Evolutionary conservation across 2,888 invertebrate genomes (phyloP).

Genomic region (Zootermopsis nevadensis): DNA sequence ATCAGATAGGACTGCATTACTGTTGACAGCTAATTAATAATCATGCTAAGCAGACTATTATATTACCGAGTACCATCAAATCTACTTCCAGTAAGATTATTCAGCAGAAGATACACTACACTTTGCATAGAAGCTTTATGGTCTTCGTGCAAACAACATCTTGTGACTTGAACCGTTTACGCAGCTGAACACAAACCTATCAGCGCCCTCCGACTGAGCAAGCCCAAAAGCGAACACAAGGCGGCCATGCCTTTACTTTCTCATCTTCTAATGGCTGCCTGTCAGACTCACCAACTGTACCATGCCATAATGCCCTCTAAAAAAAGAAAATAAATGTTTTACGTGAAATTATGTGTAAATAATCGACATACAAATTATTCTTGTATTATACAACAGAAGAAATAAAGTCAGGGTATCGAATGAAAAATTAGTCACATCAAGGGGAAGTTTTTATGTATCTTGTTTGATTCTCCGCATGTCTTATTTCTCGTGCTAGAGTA

Average conservation of each 20-base stretch:
- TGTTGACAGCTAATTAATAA: too few relatives aligned
- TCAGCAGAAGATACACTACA: too few relatives aligned
- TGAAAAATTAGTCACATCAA: conserved; percentile 1
- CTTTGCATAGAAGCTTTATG: too few relatives aligned
- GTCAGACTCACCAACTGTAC: conserved; percentile 3
- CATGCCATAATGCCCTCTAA: conserved; percentile 11
- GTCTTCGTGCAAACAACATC: too few relatives aligned
- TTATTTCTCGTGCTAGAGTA: not conserved
- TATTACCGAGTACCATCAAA: too few relatives aligned
- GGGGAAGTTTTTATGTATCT: not conserved
- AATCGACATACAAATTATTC: not conserved
- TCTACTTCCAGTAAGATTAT: too few relatives aligned
- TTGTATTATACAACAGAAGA: not conserved
- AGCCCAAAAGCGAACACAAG: not conserved
- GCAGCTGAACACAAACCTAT: not conserved
- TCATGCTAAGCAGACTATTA: too few relatives aligned
- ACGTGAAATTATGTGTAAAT: conserved; percentile 20
- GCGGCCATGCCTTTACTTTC: not conserved
- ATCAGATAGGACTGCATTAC: too few relatives aligned
- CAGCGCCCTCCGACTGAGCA: not conserved
- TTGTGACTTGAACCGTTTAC: too few relatives aligned
- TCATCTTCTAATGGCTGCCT: not conserved
- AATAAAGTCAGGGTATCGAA: not conserved
- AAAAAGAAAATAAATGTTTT: not conserved
- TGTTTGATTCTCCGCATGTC: not conserved